Conservation (phyloP, 2,113 vertebrate genomes). For the Chunga burmeisteri region DNA sequence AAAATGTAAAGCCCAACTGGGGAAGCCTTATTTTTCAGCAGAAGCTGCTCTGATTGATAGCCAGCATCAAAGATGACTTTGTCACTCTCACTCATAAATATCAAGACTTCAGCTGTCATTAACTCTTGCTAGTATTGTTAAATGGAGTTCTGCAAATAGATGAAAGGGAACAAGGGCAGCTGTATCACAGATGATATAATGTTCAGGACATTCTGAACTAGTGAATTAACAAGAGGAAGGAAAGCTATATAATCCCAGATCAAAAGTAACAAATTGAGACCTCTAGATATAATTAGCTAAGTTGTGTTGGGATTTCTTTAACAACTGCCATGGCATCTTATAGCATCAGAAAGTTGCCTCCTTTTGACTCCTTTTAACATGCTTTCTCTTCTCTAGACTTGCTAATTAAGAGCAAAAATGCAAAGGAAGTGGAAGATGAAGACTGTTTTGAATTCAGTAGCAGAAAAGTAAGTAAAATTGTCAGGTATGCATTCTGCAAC, state of each 20-base stretch:
- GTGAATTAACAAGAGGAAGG: slow-evolving; percentile 34
- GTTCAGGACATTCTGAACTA: slow-evolving; percentile 21
- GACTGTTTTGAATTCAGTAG: not conserved
- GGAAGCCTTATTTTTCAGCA: not conserved
- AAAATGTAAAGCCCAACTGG: not conserved
- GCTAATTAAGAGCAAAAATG: slow-evolving; percentile 17
- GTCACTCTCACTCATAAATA: not conserved
- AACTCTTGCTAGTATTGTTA: not conserved
- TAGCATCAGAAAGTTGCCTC: not conserved
- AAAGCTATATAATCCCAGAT: slow-evolving; percentile 42
- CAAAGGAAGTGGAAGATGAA: not conserved
- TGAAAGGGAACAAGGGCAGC: not conserved
- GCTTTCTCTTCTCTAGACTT: not conserved
- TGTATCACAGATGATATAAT: not conserved
- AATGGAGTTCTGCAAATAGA: not conserved
- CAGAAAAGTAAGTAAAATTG: not conserved
- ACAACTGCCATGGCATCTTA: not conserved
- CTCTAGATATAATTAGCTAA: slow-evolving; percentile 31
- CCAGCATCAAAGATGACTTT: not conserved
- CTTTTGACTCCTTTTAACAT: slow-evolving; percentile 27
- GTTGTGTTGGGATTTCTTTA: slow-evolving; percentile 62
- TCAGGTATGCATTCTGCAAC: not conserved
- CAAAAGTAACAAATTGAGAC: slow-evolving; percentile 43
- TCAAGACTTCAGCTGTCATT: not conserved
- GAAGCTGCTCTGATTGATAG: not conserved